Percentiles rank a stretch among this genome's conserved stretches.
These are phyloP conservation scores for Phalanger gymnotis DNA, from an alignment of 2,797 vertebrate species.

Conservation along the genomic window DNA sequence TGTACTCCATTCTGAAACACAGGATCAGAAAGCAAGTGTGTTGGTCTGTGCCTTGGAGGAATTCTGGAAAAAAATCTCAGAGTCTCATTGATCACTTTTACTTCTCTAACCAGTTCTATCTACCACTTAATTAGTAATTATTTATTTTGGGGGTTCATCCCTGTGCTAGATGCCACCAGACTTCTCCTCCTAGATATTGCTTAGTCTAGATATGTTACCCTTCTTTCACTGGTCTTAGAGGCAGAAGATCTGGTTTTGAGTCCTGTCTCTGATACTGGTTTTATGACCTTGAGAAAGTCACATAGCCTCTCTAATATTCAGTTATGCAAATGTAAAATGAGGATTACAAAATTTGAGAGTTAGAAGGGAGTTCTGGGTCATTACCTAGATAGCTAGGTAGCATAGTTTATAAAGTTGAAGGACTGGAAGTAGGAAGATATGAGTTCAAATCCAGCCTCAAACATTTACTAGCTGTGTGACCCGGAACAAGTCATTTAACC, in stretches of 20 bases:
- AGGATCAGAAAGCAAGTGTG: constrained; percentile 13
- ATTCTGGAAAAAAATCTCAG: constrained; percentile 1
- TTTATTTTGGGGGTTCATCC: not conserved
- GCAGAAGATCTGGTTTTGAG: not conserved
- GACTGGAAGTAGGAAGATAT: too few relatives aligned
- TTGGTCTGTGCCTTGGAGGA: constrained; percentile 18
- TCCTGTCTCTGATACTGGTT: not conserved
- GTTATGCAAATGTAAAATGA: not conserved
- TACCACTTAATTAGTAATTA: not conserved
- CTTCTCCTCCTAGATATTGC: not conserved
- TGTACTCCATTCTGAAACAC: constrained; percentile 68
- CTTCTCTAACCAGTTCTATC: not conserved
- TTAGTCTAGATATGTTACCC: not conserved
- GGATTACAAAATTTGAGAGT: not conserved
- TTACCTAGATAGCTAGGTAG: too few relatives aligned
- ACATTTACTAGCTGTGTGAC: not conserved
- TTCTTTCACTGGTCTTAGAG: rapidly evolving
- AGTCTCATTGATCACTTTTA: not conserved
- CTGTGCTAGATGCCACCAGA: not conserved
- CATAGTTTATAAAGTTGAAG: not conserved
- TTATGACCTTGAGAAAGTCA: not conserved
- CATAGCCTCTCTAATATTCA: not conserved
- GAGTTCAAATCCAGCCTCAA: not conserved
- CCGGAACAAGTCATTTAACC: not conserved
- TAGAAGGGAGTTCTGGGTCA: not conserved